phyloP scores from a whole-genome alignment of 2,797 vertebrate species.

The Enteromius paludinosus region DNA sequence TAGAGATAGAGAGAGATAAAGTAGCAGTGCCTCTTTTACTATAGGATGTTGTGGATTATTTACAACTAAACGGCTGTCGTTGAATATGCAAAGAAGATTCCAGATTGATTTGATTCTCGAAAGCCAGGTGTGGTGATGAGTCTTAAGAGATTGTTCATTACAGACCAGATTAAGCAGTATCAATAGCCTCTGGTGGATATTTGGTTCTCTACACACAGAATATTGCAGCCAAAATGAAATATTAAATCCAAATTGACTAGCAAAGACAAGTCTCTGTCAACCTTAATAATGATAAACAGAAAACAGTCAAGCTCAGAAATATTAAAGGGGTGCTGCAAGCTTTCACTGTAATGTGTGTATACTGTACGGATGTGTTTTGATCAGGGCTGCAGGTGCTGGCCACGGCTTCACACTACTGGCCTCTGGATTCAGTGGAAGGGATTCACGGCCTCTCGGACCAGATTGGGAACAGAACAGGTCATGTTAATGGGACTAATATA shows the following conservation, averaged over 20 bases:
- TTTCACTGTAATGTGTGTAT: background rate
- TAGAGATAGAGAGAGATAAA: background rate
- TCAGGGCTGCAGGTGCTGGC: slow-evolving; percentile 89
- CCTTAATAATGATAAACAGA: background rate
- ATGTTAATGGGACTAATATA: slow-evolving; percentile 77
- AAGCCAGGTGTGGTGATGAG: background rate
- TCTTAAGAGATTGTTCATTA: background rate
- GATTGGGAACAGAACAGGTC: slow-evolving; percentile 84
- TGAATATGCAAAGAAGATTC: background rate
- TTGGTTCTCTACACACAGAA: background rate
- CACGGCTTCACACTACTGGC: slow-evolving; percentile 96
- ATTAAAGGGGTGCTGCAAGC: background rate
- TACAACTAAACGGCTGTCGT: background rate
- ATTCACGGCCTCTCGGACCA: slow-evolving; percentile 87
- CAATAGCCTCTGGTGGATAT: background rate
- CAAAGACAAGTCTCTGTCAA: background rate
- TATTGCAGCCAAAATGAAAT: background rate
- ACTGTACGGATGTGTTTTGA: slow-evolving; percentile 36
- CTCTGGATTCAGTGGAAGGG: slow-evolving; percentile 88
- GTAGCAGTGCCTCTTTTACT: too few relatives aligned
- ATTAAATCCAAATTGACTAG: slow-evolving; percentile 14
- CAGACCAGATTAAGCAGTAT: background rate
- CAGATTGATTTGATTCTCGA: background rate
- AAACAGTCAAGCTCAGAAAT: background rate
- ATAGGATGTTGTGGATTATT: background rate